Evolutionary conservation across 2,888 invertebrate genomes (phyloP).

Genomic region (Andrena chrysosceles): DNA sequence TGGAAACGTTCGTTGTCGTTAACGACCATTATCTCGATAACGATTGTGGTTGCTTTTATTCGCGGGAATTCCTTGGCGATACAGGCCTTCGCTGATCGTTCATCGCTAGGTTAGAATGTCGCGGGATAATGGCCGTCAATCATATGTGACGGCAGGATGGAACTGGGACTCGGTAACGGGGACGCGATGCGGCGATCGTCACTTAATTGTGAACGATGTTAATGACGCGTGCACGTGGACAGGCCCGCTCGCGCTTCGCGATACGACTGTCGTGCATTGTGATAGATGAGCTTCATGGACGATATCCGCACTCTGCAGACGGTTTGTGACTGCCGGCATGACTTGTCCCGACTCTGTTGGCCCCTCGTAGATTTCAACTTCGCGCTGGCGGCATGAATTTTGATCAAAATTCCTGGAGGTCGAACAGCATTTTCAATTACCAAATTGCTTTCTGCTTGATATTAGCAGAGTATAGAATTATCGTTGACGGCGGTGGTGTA

Average conservation of each 20-base stretch:
- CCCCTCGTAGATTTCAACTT: conserved; percentile 50
- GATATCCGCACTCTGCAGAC: conserved; percentile 48
- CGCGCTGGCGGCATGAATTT: not conserved
- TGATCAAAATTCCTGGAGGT: not conserved
- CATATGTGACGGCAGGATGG: conserved; percentile 32
- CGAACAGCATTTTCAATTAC: no score
- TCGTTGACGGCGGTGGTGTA: no score
- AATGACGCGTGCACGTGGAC: conserved; percentile 59
- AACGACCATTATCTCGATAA: conserved; percentile 3
- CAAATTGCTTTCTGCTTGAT: no score
- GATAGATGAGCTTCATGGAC: conserved; percentile 61
- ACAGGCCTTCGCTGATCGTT: no score
- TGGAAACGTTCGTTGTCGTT: not conserved
- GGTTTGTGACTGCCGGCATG: conserved; percentile 44
- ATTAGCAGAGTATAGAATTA: no score
- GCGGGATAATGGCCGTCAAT: conserved; percentile 22
- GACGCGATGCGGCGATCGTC: conserved; percentile 33
- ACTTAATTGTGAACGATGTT: conserved; percentile 62
- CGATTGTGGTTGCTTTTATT: not conserved
- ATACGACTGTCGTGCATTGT: conserved; percentile 57
- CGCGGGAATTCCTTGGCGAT: not conserved
- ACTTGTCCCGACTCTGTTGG: conserved; percentile 38
- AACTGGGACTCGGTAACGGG: conserved; percentile 26
- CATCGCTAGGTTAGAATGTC: not conserved
- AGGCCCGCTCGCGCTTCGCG: conserved; percentile 34